These are phyloP conservation scores for Hylia prasina DNA, from an alignment of 2,113 vertebrate species.

Conservation along the genomic window DNA sequence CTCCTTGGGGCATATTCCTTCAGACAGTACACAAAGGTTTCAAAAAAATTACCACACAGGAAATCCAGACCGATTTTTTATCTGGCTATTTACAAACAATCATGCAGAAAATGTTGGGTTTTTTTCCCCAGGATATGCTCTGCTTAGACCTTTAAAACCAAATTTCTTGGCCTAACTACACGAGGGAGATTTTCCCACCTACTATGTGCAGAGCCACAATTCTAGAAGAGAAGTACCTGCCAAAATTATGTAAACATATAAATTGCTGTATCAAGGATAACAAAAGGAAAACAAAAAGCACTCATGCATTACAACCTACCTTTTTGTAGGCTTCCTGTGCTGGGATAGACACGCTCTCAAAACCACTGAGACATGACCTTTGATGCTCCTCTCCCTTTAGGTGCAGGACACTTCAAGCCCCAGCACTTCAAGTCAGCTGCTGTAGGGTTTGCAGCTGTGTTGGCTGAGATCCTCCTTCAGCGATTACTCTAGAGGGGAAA, in stretches of 20 bases:
- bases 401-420: neutral
- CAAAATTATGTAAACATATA: neutral
- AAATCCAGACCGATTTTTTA: neutral
- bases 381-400: neutral
- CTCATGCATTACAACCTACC: neutral
- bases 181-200: neutral
- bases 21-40: neutral
- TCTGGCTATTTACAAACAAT: neutral
- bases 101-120: neutral
- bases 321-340: neutral
- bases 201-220: neutral
- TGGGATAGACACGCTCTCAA: accelerated
- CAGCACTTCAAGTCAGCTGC: neutral
- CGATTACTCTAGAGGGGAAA: neutral
- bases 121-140: neutral
- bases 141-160: neutral
- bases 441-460: neutral
- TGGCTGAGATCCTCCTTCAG: neutral
- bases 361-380: accelerated
- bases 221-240: neutral
- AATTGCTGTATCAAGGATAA: neutral
- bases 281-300: neutral
- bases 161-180: neutral
- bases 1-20: neutral
- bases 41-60: neutral